phyloP scores from a whole-genome alignment of 2,888 invertebrate species.

The Philereme transversata region DNA sequence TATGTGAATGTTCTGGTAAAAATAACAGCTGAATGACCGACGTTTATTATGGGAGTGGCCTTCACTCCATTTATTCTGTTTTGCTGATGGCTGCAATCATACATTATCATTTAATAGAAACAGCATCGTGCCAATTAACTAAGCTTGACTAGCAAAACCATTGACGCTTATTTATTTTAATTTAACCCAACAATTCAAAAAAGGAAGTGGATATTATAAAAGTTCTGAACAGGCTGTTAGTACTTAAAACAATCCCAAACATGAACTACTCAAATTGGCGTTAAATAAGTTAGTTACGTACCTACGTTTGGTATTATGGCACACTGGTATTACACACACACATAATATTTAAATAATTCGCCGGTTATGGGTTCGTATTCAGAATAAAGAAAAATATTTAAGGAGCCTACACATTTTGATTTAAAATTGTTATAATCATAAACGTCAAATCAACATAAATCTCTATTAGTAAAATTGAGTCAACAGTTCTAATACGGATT shows the following conservation, averaged over 20 bases:
- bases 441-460: too few species aligned
- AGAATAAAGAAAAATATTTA: too few species aligned
- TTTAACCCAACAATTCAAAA: background rate
- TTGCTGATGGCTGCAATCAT: background rate
- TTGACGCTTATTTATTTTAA: too few species aligned
- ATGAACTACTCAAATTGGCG: background rate
- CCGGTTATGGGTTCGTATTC: too few species aligned
- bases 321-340: too few species aligned
- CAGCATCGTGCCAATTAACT: conserved; percentile 15
- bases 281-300: too few species aligned
- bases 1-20: background rate
- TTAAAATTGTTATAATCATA: too few species aligned
- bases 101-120: conserved; percentile 18
- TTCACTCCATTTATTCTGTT: conserved; percentile 1
- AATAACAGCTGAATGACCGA: background rate
- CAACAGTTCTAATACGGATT: too few species aligned
- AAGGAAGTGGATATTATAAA: background rate
- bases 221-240: background rate
- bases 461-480: too few species aligned
- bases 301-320: too few species aligned
- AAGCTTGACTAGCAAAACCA: background rate
- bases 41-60: background rate
- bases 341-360: too few species aligned
- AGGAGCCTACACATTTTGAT: too few species aligned
- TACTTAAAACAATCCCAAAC: background rate